phyloP scores from a whole-genome alignment of 2,797 vertebrate species.

The Pelodytes ibericus region DNA sequence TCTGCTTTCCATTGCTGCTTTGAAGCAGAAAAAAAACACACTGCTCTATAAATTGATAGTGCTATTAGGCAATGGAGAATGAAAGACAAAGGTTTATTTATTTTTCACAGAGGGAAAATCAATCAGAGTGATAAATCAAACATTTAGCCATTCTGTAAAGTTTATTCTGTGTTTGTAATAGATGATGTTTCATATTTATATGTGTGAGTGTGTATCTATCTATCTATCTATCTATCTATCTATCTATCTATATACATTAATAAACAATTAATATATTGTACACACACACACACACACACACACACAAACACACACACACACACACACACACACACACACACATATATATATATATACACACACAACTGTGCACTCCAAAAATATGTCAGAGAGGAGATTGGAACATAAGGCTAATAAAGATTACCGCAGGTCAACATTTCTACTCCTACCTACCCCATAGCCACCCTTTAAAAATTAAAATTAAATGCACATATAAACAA shows the following conservation, averaged over 20 bases:
- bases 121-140: slow-evolving; percentile 18
- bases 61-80: slow-evolving; percentile 43
- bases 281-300: not conserved
- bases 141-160: slow-evolving; percentile 14
- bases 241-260: too few relatives aligned
- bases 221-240: too few relatives aligned
- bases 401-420: too few relatives aligned
- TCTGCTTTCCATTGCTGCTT: slow-evolving; percentile 19
- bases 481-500: not conserved
- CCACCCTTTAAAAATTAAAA: too few relatives aligned
- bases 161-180: not conserved
- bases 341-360: not conserved
- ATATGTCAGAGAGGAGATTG: too few relatives aligned
- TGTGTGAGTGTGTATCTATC: too few relatives aligned
- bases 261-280: not conserved
- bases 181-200: not conserved
- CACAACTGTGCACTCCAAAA: too few relatives aligned
- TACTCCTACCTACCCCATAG: too few relatives aligned
- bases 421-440: too few relatives aligned
- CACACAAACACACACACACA: not conserved
- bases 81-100: slow-evolving; percentile 36
- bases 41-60: slow-evolving; percentile 23
- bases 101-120: slow-evolving; percentile 28
- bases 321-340: not conserved
- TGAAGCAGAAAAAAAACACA: not conserved